Evolutionary conservation across 2,888 invertebrate genomes (phyloP), one percentile per base, ranked within the genome.

Genomic region (Tenthredo notha): DNA sequence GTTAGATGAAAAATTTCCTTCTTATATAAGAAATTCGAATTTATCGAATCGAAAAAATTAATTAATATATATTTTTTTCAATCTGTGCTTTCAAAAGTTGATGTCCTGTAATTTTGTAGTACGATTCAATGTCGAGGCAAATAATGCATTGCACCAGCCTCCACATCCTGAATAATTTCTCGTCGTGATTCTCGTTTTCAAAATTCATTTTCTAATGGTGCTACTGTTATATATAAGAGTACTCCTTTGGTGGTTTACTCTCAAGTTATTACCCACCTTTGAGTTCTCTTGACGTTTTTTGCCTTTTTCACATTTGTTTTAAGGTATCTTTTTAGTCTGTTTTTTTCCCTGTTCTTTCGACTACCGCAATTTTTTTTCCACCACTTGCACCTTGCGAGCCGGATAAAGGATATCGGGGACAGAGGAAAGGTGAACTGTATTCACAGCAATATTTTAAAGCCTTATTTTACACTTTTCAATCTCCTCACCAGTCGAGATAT

Each of bases 301-400:
- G n/a, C n/a, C n/a, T n/a, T 50, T 54, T 43, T 72, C 21, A 9
- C 2, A 72, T 29, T 65, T 77, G 70, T 37, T 43, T 18, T 40
- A n/a, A n/a, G n/a, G n/a, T 54, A 54, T 25, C 33, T 47, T 10
- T 74, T 65, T 37, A n/a, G n/a, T n/a, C n/a, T 18, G 12, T 84
- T 33, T 65, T 77, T 84, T 25, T 33, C n/a, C 21, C 21, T 37
- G 29, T 40, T 85, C 33, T 50, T 77, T 78, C 29, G 18, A 58
- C 83, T 70, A 84, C 29, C 77, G 77, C 50, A 77, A 77, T 77
- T 77, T 77, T 80, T 80, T 80, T 29, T n/a, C 80, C 80, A 25
- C 80, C 80, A 61, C 61, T 80, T 61, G 37, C 43, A 65, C 21
- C 37, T 80, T 61, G 15, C 58, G 80, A 61, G 80, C 33, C 61